Conservation (phyloP, 1,140 invertebrate species). For the Aethina tumida region DNA sequence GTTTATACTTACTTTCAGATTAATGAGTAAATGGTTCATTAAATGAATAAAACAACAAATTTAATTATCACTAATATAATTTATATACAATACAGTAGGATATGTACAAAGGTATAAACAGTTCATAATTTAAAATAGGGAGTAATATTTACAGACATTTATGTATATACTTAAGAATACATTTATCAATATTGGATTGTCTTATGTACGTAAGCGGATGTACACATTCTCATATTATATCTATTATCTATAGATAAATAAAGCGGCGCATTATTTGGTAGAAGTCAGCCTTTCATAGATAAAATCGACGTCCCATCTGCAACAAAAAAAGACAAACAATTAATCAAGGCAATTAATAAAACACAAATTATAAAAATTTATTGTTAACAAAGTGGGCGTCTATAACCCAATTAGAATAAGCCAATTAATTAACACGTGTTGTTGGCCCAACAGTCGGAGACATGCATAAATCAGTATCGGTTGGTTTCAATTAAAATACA, state of each 20-base stretch:
- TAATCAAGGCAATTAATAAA: background rate
- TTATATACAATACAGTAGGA: constrained; percentile 19
- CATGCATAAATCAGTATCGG: too few relatives aligned
- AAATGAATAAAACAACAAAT: background rate
- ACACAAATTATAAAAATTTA: too few relatives aligned
- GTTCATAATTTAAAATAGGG: constrained; percentile 18
- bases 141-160: constrained; percentile 13
- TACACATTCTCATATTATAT: constrained; percentile 5
- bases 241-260: background rate
- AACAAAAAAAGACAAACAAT: background rate
- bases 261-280: constrained; percentile 15
- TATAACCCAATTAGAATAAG: too few relatives aligned
- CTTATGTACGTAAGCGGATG: constrained; percentile 11
- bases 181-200: constrained; percentile 13
- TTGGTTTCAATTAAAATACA: too few relatives aligned
- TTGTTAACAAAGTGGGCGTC: too few relatives aligned
- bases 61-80: constrained; percentile 5
- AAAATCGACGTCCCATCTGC: constrained; percentile 1
- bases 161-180: constrained; percentile 10
- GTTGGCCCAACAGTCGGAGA: too few relatives aligned
- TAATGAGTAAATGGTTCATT: too few relatives aligned
- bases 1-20: too few relatives aligned
- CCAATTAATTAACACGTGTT: too few relatives aligned
- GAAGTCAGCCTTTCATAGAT: constrained; percentile 13
- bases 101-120: constrained; percentile 27